Percentiles rank a stretch among this genome's conserved stretches.
Conservation (phyloP, 2,797 vertebrate genomes). For the Atherinosoma microstoma region DNA sequence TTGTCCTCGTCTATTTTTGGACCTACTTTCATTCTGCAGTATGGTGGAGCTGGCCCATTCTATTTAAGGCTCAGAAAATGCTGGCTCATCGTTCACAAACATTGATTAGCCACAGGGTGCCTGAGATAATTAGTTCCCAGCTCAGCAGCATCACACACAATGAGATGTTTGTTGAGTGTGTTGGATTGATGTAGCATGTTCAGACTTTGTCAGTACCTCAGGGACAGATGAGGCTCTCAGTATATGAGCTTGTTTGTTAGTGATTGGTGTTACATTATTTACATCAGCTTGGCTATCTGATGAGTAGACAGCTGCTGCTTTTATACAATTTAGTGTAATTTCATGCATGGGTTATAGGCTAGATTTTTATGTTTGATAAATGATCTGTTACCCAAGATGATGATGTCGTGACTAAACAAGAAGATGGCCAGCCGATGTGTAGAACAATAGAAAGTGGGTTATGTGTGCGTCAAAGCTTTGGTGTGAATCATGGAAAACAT, state of each 20-base stretch:
- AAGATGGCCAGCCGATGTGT: background rate
- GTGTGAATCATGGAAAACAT: conserved; percentile 29
- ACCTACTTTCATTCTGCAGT: conserved; percentile 59
- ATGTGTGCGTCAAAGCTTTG: conserved; percentile 31
- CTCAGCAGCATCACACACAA: conserved; percentile 62
- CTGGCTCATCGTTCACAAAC: conserved; percentile 78
- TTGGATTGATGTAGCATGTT: conserved; percentile 50
- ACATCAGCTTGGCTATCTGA: conserved; percentile 6
- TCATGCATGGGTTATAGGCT: conserved; percentile 8
- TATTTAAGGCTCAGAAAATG: conserved; percentile 72
- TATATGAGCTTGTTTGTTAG: conserved; percentile 29
- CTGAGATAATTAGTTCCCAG: conserved; percentile 79
- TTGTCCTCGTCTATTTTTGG: conserved; percentile 65
- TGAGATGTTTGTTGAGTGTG: conserved; percentile 59
- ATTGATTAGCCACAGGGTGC: conserved; percentile 75
- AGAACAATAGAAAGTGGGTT: conserved; percentile 7
- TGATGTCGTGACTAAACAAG: conserved; percentile 7
- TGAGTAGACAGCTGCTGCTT: conserved; percentile 21
- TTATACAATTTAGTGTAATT: conserved; percentile 12
- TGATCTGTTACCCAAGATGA: background rate
- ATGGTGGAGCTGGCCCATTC: conserved; percentile 55
- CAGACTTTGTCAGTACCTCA: conserved; percentile 27
- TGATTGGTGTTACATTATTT: conserved; percentile 31
- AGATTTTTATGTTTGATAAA: conserved; percentile 18
- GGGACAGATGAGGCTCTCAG: conserved; percentile 43